Conservation (phyloP, 2,888 invertebrate genomes). For the Hyposoter didymator region DNA sequence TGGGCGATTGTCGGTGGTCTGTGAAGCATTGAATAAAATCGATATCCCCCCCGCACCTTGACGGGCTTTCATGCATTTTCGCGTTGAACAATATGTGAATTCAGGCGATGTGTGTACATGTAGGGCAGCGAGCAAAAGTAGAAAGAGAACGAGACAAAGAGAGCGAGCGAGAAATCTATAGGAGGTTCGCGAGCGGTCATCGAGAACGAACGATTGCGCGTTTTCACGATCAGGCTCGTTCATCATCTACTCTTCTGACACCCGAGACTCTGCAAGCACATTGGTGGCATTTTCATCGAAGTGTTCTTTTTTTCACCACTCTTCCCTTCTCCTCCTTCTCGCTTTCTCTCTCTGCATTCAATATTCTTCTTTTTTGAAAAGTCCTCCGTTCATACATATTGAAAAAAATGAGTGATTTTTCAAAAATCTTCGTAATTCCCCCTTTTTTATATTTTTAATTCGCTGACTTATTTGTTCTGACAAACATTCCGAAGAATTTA, state of each 20-base stretch:
- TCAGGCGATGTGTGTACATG: conserved; percentile 19
- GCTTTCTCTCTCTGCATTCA: not conserved
- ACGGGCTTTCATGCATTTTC: conserved; percentile 67
- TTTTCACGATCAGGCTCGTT: conserved; percentile 64
- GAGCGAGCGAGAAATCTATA: conserved; percentile 2
- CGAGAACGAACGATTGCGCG: conserved; percentile 66
- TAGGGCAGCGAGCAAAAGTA: conserved; percentile 27
- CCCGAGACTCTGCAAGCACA: conserved; percentile 32
- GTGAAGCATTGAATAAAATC: conserved; percentile 70
- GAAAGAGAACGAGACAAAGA: conserved; percentile 24
- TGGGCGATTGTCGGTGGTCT: conserved; percentile 65
- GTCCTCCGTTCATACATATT: not conserved
- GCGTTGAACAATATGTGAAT: conserved; percentile 63
- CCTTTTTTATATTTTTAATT: not conserved
- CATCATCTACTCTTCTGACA: conserved; percentile 60
- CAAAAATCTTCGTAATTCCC: not conserved
- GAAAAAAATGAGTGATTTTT: not conserved
- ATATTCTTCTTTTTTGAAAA: not conserved
- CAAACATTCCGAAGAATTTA: not conserved
- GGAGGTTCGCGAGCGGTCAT: conserved; percentile 55
- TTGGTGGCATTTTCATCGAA: conserved; percentile 36
- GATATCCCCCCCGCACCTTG: conserved; percentile 63
- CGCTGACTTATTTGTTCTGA: not conserved
- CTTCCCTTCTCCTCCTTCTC: not conserved
- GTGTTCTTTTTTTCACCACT: not conserved